A percentile compares a stretch with the other conserved stretches of the same genome.
These are phyloP conservation scores for Sarotherodon lohbergeri DNA, from an alignment of 2,113 vertebrate genomes.

Conservation along the genomic window DNA sequence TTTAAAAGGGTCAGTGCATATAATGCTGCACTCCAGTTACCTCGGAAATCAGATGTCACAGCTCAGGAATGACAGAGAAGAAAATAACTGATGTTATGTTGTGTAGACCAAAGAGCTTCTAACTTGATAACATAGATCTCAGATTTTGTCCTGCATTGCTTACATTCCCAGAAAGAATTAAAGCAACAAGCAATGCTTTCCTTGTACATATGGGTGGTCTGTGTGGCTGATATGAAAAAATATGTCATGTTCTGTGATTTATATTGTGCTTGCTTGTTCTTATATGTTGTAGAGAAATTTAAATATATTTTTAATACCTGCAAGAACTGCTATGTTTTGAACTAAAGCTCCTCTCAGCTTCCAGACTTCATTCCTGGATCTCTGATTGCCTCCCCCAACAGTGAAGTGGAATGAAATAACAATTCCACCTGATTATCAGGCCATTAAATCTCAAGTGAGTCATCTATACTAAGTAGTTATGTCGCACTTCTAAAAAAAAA, in stretches of 20 bases:
- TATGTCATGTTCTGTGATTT: neutral
- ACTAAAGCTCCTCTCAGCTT: neutral
- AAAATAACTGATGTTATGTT: neutral
- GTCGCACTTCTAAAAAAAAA: neutral
- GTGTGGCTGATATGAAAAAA: neutral
- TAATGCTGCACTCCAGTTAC: neutral
- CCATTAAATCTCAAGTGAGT: neutral
- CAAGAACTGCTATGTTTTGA: neutral
- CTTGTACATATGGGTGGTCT: neutral
- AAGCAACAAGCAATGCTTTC: neutral
- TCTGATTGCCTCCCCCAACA: neutral
- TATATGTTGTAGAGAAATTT: neutral
- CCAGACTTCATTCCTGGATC: neutral
- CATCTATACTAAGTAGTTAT: neutral
- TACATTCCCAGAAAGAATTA: neutral
- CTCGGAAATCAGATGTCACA: neutral
- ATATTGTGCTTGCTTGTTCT: neutral
- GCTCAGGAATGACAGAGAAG: neutral
- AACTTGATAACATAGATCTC: neutral
- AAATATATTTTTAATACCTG: neutral
- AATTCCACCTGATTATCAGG: neutral
- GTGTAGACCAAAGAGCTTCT: neutral
- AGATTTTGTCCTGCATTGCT: neutral
- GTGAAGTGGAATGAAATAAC: neutral
- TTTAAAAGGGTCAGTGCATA: neutral